Conservation (phyloP, 2,888 invertebrate genomes). For the Hyposoter didymator region DNA sequence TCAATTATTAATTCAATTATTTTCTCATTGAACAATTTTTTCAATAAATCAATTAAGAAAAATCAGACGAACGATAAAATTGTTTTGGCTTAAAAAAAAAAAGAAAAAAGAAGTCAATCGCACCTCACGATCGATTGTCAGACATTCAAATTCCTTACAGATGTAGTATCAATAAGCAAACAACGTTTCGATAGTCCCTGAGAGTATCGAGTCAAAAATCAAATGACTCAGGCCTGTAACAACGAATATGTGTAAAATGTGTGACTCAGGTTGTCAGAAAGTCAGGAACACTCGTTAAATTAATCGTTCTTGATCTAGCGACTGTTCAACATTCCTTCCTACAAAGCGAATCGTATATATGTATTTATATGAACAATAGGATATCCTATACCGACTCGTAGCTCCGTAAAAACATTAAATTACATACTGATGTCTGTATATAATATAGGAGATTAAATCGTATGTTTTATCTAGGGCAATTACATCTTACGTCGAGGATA, state of each 20-base stretch:
- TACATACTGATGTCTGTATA: neutral
- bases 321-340: conserved; percentile 48
- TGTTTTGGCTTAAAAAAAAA: neutral
- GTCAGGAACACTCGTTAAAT: conserved; percentile 42
- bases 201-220: conserved; percentile 1
- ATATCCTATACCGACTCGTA: conserved; percentile 44
- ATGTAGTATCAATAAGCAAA: neutral
- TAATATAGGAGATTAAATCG: conserved; percentile 47
- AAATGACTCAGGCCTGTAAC: neutral
- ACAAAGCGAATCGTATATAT: conserved; percentile 16
- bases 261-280: conserved; percentile 58
- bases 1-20: neutral
- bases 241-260: conserved; percentile 21
- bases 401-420: conserved; percentile 35
- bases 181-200: neutral
- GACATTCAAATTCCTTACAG: neutral
- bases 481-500: conserved; percentile 31
- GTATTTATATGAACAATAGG: conserved; percentile 44
- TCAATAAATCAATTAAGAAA: neutral
- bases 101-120: neutral
- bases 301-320: conserved; percentile 56
- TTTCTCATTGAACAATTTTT: neutral
- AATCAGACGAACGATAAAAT: neutral
- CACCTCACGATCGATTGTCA: neutral
- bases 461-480: conserved; percentile 37